Evolutionary conservation across 2,797 vertebrate genomes (phyloP).

Genomic region (Alcedo atthis): DNA sequence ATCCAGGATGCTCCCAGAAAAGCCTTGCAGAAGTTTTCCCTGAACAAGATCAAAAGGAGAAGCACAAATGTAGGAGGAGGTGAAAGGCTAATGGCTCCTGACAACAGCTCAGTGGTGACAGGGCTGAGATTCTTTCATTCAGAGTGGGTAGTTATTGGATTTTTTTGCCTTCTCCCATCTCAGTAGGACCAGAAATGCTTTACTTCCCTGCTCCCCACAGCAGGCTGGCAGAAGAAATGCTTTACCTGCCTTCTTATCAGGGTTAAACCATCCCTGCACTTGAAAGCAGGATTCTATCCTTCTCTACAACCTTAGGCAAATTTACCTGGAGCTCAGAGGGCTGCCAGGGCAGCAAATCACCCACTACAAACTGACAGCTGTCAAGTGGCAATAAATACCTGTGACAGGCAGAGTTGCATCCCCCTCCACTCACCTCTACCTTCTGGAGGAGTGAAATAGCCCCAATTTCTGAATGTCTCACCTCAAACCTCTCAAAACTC

Average conservation of each 20-base stretch:
- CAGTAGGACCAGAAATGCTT: conserved; percentile 40
- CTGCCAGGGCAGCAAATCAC: conserved; percentile 59
- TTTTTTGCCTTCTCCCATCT: conserved; percentile 57
- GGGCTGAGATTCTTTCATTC: conserved; percentile 49
- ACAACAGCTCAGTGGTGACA: neutral
- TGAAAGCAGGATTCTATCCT: conserved; percentile 40
- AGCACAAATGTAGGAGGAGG: conserved; percentile 11
- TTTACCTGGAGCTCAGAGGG: conserved; percentile 60
- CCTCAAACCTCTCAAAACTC: neutral
- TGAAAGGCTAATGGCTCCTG: conserved; percentile 58
- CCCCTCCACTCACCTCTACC: neutral
- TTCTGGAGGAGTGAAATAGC: neutral
- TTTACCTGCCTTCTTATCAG: conserved; percentile 28
- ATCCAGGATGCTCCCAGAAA: neutral
- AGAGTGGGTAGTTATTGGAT: conserved; percentile 58
- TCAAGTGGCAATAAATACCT: conserved; percentile 55
- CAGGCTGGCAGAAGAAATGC: conserved; percentile 28
- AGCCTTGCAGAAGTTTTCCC: neutral
- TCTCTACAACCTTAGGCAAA: conserved; percentile 50
- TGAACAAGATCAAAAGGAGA: conserved; percentile 18
- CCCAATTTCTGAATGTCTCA: neutral
- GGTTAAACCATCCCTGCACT: conserved; percentile 56
- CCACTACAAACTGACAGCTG: conserved; percentile 66
- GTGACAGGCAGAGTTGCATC: conserved; percentile 20
- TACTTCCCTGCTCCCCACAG: conserved; percentile 41